Evolutionary conservation across 2,888 invertebrate genomes (phyloP).

Genomic region (Caenorhabditis afra): DNA sequence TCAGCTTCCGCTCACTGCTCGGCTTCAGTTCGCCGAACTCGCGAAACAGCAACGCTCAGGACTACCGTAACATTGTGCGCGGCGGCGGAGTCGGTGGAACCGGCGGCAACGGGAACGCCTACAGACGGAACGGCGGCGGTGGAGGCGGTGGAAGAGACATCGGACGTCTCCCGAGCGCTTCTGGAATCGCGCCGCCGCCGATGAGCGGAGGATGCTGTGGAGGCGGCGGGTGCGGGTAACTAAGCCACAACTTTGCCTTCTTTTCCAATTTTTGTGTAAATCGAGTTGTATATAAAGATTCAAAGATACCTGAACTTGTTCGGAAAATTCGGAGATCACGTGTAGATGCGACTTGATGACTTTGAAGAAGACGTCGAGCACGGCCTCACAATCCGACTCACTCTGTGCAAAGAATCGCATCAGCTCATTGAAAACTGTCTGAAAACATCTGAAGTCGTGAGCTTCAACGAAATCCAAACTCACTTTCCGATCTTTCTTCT

Average conservation of each 20-base stretch:
- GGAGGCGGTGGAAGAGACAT: constrained; percentile 47
- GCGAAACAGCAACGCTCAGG: constrained; percentile 41
- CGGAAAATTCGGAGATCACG: constrained; percentile 35
- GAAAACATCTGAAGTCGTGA: not conserved
- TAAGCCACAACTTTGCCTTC: no score
- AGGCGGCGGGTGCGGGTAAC: constrained; percentile 59
- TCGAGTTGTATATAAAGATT: no score
- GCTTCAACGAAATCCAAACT: not conserved
- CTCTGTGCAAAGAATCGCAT: constrained; percentile 45
- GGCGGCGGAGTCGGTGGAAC: constrained; percentile 44
- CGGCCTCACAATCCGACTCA: constrained; percentile 50
- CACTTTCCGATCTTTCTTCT: constrained; percentile 39
- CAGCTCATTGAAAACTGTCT: constrained; percentile 46
- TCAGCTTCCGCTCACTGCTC: constrained; percentile 61
- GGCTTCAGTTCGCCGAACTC: constrained; percentile 37
- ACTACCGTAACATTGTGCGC: constrained; percentile 54
- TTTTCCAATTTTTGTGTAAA: constrained; percentile 6
- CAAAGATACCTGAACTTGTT: constrained; percentile 54
- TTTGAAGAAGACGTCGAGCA: constrained; percentile 42
- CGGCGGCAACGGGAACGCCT: constrained; percentile 34
- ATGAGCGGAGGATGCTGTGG: constrained; percentile 68
- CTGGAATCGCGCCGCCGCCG: constrained; percentile 63
- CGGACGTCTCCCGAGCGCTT: constrained; percentile 50
- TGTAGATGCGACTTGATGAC: constrained; percentile 28
- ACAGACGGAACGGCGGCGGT: constrained; percentile 52